These are phyloP conservation scores for Plecotus auritus DNA, from an alignment of 2,113 vertebrate genomes.

Conservation along the genomic window DNA sequence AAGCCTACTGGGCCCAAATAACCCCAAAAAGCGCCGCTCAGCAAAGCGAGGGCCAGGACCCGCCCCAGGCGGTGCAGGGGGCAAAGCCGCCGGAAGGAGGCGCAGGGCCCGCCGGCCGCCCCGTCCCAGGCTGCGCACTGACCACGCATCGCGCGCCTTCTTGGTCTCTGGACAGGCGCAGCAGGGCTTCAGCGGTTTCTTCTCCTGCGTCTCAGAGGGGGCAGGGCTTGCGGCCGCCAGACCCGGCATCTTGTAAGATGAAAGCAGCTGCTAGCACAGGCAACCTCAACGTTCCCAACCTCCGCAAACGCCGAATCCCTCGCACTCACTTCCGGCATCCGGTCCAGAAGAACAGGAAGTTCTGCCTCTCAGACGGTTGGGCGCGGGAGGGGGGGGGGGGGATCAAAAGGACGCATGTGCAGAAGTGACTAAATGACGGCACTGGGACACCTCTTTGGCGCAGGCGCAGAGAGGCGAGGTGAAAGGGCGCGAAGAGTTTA, in stretches of 20 bases:
- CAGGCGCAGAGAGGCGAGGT: not conserved
- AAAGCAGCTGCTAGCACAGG: not conserved
- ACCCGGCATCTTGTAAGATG: constrained; percentile 39
- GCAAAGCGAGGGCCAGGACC: fast-evolving
- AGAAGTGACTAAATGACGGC: fast-evolving
- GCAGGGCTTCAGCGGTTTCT: constrained; percentile 93
- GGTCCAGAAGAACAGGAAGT: not conserved
- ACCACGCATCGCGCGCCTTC: constrained; percentile 94
- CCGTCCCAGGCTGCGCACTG: constrained; percentile 49
- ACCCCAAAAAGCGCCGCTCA: not conserved
- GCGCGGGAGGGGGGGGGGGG: fast-evolving
- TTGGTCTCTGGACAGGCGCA: constrained; percentile 98
- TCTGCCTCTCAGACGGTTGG: not conserved
- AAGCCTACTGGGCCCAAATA: fast-evolving
- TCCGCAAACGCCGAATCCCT: fast-evolving
- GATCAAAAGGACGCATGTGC: not conserved
- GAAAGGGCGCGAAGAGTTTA: not conserved
- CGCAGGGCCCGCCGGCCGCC: not conserved
- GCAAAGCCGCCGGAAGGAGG: not conserved
- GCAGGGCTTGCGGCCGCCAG: constrained; percentile 82
- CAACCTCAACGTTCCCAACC: fast-evolving
- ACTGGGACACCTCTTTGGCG: fast-evolving
- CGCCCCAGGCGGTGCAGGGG: no score
- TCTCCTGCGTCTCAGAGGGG: constrained; percentile 61
- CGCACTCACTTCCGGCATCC: not conserved